These are phyloP conservation scores for Drosophila nannoptera DNA, from an alignment of 1,140 invertebrate species.

Conservation along the genomic window DNA sequence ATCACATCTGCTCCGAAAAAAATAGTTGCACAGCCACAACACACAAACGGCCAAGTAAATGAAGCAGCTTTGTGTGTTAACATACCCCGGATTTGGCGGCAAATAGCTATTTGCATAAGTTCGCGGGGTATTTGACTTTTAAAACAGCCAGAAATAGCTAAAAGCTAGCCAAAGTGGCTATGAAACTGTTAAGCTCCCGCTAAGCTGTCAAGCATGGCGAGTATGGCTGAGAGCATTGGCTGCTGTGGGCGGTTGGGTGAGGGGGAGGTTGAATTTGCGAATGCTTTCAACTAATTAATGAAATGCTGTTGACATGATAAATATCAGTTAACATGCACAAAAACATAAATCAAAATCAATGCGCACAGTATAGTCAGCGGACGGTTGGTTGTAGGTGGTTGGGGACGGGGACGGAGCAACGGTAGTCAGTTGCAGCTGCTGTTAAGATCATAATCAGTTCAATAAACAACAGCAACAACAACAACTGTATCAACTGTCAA, in stretches of 20 bases:
- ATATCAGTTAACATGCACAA: constrained; percentile 4
- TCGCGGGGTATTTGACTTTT: background rate
- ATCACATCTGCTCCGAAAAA: background rate
- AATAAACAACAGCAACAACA: background rate
- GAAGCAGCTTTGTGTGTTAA: background rate
- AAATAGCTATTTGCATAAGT: constrained; percentile 1
- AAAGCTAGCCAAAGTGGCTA: constrained; percentile 1
- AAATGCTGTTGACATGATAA: constrained; percentile 23
- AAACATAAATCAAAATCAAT: constrained; percentile 21
- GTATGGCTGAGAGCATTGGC: too few relatives aligned
- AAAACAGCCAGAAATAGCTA: constrained; percentile 4
- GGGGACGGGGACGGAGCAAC: background rate
- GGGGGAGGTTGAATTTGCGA: background rate
- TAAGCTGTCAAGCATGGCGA: constrained; percentile 18
- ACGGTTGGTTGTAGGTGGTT: too few relatives aligned
- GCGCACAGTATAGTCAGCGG: background rate
- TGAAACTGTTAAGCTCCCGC: constrained; percentile 9
- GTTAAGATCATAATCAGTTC: constrained; percentile 15
- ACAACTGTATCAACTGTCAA: constrained; percentile 10
- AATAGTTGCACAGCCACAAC: background rate
- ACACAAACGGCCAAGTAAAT: background rate
- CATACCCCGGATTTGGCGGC: background rate
- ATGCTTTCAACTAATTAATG: constrained; percentile 42
- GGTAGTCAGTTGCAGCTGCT: constrained; percentile 7
- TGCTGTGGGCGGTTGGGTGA: background rate